Evolutionary conservation across 2,797 vertebrate genomes (phyloP), one percentile per base, ranked within the genome.

Genomic region (Anguilla obscura): DNA sequence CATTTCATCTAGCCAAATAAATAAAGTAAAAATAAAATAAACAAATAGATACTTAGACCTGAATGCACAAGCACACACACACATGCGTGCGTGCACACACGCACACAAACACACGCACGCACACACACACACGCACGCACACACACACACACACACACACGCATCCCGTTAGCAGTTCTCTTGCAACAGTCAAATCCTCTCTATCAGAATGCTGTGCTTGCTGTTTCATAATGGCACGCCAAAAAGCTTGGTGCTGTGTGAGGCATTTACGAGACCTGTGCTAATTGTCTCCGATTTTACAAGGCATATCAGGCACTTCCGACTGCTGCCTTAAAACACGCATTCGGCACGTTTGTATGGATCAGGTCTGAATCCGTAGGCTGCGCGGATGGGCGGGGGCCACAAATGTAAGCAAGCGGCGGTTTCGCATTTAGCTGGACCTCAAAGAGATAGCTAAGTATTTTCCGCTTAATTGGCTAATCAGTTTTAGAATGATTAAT

Each of bases 401-500:
- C 3, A 1, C 33, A 14, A 16, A 27, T 8, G 33, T 36, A 40
- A 76, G 71, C 12, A 76, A 76, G 71, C 14, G 18, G 33, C 40
- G 74, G 36, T 5, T 76, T 76, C 74, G 40, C 74, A 76, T 76
- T 76, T 40, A 21, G 33, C 33, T 6, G 74, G 74, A 16, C 74
- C 21, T 76, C 33, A 76, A 76, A 30, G 48, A 86, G 71, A 71
- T 1, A 3, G 74, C 71, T 54, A 71, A 71, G 69, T 86, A 86
- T 86, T 58, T 76, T 48, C 45, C 36, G 7, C 74, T 86, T 86
- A 86, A 86, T 79, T 79, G 69, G 63, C 86, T 86, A 79, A 76
- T 79, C 86, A 79, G 30, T 86, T 86, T 76, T 74, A 79, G 12
- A 45, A 56, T 76, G 66, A 86, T 86, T 86, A 86, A 86, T 86